These are phyloP conservation scores for Euschistus heros DNA, from an alignment of 1,140 invertebrate species.

Conservation along the genomic window DNA sequence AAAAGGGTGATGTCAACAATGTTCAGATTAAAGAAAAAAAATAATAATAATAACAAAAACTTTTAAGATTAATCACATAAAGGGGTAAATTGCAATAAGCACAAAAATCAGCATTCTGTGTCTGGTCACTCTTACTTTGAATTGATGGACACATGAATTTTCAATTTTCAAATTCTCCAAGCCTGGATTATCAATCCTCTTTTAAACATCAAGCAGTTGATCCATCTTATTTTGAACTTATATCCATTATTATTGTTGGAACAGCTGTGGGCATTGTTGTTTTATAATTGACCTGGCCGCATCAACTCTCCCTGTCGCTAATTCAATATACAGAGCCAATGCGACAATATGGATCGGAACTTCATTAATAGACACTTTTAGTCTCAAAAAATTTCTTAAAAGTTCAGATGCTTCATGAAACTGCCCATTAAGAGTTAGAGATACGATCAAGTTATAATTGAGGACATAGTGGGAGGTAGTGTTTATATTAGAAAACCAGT, in stretches of 20 bases:
- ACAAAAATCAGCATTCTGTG: no score
- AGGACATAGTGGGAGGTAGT: slow-evolving; percentile 54
- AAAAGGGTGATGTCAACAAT: no score
- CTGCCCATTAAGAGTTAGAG: slow-evolving; percentile 63
- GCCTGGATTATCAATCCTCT: no score
- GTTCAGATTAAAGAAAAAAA: no score
- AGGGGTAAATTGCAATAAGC: no score
- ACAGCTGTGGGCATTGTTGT: slow-evolving; percentile 38
- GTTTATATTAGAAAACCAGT: slow-evolving; percentile 59
- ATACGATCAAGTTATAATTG: slow-evolving; percentile 70
- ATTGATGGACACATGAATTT: no score
- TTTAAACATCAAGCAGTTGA: no score
- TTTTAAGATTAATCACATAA: no score
- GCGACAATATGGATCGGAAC: slow-evolving; percentile 60
- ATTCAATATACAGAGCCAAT: slow-evolving; percentile 59
- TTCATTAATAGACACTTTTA: slow-evolving; percentile 43
- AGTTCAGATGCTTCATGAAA: slow-evolving; percentile 57
- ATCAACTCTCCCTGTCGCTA: slow-evolving; percentile 53
- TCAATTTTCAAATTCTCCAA: no score
- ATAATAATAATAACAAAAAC: no score
- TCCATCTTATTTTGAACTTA: no score
- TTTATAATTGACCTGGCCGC: slow-evolving; percentile 43
- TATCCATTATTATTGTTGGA: background rate
- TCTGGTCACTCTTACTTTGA: no score
- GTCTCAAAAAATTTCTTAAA: slow-evolving; percentile 48